Base-by-base conservation (phyloP, 1,140 invertebrate species). In the Brachystomella parvula region DNA sequence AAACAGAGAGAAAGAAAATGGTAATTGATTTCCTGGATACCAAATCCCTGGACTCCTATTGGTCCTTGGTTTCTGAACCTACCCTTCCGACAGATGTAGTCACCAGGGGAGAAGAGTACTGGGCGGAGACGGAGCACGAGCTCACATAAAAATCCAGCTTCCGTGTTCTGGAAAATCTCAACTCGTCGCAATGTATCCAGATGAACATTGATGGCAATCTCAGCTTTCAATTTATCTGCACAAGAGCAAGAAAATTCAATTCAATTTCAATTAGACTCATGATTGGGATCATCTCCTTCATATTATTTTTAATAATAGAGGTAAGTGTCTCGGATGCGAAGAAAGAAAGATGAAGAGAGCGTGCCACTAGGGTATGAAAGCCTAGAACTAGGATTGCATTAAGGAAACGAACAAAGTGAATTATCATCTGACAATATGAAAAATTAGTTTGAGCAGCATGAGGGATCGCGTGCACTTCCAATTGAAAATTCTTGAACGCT, bases 41-140 rank as follows among this genome's bases (percentile, higher is more conserved):
- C 9, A 21, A 28, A 12, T 9, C n/a, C 9, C n/a, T 44, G 6
- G 12, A 12, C 19, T 9, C 9, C 9, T 30, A 60, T 62, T 62
- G 61, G 15, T 21, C 44, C 24, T 21, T 60, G 15, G 12, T 60
- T 32, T 60, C 3, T 63, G 31, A 33, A 58, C 77, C 81, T 82
- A 96, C 94, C 94, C 89, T 98, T 98, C 75, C 94, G 86, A 81
- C 95, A 98, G 79, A 98, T 97, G 80, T 95, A 98, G 82, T 98
- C 95, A 64, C 94, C 94, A 35, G 95, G 96, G 75, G 94, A 97
- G 81, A 98, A 98, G 61, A 98, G 85, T 24, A 98, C 94, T 35
- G 95, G 95, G 74, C 92, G 83, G 65, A 98, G 82, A 76, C 92
- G 84, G 47, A 98, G 82, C 63, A 98, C 96, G 66, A 98, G 83